phyloP scores from a whole-genome alignment of 2,113 vertebrate genomes.

The Himantopus leucocephalus region DNA sequence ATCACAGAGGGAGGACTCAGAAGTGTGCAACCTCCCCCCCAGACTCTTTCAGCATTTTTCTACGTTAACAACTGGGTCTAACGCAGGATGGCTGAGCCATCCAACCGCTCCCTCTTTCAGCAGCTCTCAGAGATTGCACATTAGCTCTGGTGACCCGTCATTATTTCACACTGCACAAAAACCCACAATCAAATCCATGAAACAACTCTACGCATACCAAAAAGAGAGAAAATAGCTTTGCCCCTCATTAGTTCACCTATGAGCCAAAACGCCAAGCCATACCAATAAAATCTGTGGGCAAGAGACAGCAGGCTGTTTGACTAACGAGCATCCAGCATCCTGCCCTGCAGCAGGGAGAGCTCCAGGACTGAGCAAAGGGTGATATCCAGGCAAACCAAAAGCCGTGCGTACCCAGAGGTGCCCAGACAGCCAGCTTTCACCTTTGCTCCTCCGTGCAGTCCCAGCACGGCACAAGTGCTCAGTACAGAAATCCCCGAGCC shows the following conservation, averaged over 20 bases:
- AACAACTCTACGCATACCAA: background rate
- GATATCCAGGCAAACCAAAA: background rate
- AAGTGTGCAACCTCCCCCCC: background rate
- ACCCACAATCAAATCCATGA: background rate
- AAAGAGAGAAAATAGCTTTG: background rate
- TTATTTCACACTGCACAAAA: background rate
- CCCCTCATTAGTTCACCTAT: background rate
- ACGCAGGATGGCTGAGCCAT: background rate
- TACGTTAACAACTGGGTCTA: background rate
- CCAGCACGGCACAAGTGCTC: background rate
- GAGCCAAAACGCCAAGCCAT: background rate
- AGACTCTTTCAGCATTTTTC: background rate
- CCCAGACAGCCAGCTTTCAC: background rate
- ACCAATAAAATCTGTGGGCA: background rate
- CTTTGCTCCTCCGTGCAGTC: background rate
- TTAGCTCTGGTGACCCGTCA: background rate
- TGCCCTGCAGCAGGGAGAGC: background rate
- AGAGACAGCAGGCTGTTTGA: background rate
- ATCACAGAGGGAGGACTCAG: rapidly evolving
- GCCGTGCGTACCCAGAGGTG: rapidly evolving
- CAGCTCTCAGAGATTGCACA: background rate
- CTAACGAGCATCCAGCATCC: background rate
- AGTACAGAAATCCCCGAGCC: background rate
- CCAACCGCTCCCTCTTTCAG: background rate
- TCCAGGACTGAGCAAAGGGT: background rate